Conservation (phyloP, 1,140 invertebrate genomes). For the Drosophila ohnishii region DNA sequence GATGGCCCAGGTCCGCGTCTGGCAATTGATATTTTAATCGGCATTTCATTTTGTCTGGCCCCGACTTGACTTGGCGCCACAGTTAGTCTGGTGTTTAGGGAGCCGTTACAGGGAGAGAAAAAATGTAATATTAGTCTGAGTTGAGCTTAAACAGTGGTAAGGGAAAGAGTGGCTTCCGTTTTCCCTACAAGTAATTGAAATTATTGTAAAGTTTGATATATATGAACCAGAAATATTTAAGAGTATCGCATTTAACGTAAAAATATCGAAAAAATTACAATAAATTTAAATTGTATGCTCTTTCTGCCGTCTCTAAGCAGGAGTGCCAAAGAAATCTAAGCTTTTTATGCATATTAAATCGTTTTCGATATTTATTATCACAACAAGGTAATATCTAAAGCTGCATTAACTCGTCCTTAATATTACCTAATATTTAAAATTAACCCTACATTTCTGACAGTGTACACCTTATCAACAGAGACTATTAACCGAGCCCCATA, state of each 20-base stretch:
- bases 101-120: constrained; percentile 38
- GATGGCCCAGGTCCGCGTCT: constrained; percentile 30
- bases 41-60: constrained; percentile 72
- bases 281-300: too few species aligned
- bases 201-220: too few species aligned
- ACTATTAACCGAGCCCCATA: constrained; percentile 41
- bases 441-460: background rate
- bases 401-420: too few species aligned
- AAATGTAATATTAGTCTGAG: background rate
- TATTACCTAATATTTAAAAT: background rate
- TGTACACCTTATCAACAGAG: constrained; percentile 27
- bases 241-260: too few species aligned
- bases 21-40: constrained; percentile 77
- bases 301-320: too few species aligned
- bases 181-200: background rate
- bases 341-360: background rate
- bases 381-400: fast-evolving
- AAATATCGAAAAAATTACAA: too few species aligned
- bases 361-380: too few species aligned
- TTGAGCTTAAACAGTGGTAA: background rate
- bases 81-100: constrained; percentile 58
- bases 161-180: background rate
- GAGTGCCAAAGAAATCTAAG: too few species aligned
- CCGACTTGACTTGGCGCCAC: constrained; percentile 53
- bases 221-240: too few species aligned